Base-by-base conservation (phyloP, 2,797 vertebrate genomes). In the Crotalus adamanteus region DNA sequence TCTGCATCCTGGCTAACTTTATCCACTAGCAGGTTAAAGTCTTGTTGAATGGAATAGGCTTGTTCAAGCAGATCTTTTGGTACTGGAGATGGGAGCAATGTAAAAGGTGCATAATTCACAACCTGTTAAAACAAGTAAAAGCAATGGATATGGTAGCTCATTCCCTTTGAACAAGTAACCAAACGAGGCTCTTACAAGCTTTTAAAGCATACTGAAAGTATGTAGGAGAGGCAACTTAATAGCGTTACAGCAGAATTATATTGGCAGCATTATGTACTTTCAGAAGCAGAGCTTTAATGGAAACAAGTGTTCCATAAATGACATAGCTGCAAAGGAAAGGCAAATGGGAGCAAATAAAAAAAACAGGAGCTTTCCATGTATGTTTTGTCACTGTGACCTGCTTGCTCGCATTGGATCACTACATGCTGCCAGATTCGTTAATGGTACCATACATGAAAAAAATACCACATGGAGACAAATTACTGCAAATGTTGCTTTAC, bases 1-100 rank as follows among this genome's bases (percentile, higher is more conserved):
- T 97, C 96, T 13, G 96, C 2, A 60, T 99, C 98, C 95, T 98
- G 99, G 95, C 99, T 99, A 95, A 99, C 98, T 57, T 96, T 97
- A 97, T 99, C 99, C 95, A 99, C 98, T 92, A 99, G 97, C 6
- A 97, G 95, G 95, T 99, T 99, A 96, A 98, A 99, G 92, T 99
- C 98, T 53, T 97, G 98, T 95, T 99, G 98, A 42, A 99, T 98
- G 0, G 97, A 97, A 0, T 98, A 97, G 0, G 99, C 99, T 97
- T 99, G 98, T 2, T 98, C 96, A 95, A 99, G 98, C 57, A 98
- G 96, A 11, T 87, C 94, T 61, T 90, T 95, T 0, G 99, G 98
- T 51, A 99, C 98, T 0, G 97, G 96, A 0, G 99, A 98, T 0
- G 99, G 99, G 90, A 99, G 98, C 91, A 99, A 98, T 0, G 98